A percentile compares a stretch with the other conserved stretches of the same genome.
phyloP scores from a whole-genome alignment of 1,140 invertebrate species.

The Pseudomyrmex pallidus region DNA sequence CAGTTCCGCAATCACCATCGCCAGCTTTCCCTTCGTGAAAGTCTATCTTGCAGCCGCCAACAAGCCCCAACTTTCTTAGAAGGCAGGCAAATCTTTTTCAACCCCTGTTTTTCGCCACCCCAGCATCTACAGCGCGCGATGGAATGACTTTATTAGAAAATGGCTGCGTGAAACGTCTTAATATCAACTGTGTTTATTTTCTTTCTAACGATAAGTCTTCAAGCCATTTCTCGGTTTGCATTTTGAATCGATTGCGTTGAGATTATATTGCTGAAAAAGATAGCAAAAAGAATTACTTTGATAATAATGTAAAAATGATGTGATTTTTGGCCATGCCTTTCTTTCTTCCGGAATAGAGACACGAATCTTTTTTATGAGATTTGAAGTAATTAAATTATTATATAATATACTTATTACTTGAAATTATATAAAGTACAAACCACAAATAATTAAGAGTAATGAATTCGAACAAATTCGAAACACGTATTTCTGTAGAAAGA shows the following conservation, averaged over 20 bases:
- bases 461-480: constrained; percentile 16
- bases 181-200: constrained; percentile 67
- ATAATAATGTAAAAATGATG: constrained; percentile 53
- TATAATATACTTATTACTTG: not conserved
- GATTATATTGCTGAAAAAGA: not conserved
- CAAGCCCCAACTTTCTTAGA: constrained; percentile 73
- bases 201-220: not conserved
- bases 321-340: constrained; percentile 10
- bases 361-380: constrained; percentile 26
- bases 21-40: constrained; percentile 61
- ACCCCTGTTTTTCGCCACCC: constrained; percentile 78
- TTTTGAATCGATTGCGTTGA: not conserved
- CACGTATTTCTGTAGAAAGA: not conserved
- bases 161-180: constrained; percentile 81
- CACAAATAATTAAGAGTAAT: constrained; percentile 57
- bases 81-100: constrained; percentile 79
- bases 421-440: constrained; percentile 41
- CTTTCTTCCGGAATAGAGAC: not conserved
- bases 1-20: constrained; percentile 65
- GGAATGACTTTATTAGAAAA: constrained; percentile 84
- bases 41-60: constrained; percentile 34
- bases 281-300: not conserved
- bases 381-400: constrained; percentile 69
- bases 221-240: not conserved
- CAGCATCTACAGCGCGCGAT: constrained; percentile 65